Conservation (phyloP, 2,888 invertebrate genomes). For the Acanthosepion pharaonis region DNA sequence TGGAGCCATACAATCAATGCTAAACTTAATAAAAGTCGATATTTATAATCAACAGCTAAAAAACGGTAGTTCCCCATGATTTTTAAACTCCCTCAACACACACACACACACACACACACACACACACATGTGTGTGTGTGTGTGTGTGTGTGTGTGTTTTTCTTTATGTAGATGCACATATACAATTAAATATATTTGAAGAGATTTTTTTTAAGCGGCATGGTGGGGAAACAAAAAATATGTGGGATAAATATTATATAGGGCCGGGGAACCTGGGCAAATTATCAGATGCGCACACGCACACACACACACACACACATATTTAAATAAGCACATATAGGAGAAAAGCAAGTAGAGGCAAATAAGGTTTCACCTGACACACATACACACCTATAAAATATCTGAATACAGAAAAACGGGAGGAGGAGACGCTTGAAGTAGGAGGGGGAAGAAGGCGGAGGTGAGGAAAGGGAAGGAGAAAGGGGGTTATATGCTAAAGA, state of each 20-base stretch:
- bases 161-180: background rate
- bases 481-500: background rate
- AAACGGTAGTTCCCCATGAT: too few species aligned
- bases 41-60: too few species aligned
- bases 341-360: background rate
- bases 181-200: background rate
- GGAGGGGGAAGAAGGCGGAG: background rate
- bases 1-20: too few species aligned
- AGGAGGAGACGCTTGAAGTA: slow-evolving; percentile 66
- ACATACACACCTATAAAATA: background rate
- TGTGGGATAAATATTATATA: too few species aligned
- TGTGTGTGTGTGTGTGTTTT: background rate
- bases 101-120: background rate
- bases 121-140: background rate
- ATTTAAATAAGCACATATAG: background rate
- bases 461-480: background rate
- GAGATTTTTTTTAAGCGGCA: too few species aligned
- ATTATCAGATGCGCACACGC: background rate
- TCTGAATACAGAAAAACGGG: slow-evolving; percentile 78
- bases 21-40: too few species aligned
- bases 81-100: too few species aligned
- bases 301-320: background rate
- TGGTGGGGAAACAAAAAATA: too few species aligned
- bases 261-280: too few species aligned
- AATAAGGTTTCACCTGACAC: background rate